These are phyloP conservation scores for Maccullochella peelii DNA, from an alignment of 2,113 vertebrate species.

Conservation along the genomic window DNA sequence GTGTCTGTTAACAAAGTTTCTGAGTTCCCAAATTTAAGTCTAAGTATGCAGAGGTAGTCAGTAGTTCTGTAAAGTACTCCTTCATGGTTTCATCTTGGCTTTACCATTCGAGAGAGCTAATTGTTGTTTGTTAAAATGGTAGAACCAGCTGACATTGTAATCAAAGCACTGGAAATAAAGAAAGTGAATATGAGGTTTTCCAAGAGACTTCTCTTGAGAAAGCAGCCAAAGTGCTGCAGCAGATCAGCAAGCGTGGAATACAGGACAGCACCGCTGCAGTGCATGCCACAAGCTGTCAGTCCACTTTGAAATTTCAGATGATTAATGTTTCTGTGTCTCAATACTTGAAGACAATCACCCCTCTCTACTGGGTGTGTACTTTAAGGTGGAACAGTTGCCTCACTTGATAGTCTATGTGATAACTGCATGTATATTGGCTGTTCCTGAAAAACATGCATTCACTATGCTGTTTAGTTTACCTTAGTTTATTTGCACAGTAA, in stretches of 20 bases:
- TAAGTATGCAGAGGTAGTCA: background rate
- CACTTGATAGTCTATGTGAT: background rate
- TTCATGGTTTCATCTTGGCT: background rate
- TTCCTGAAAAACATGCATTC: background rate
- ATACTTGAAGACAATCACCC: background rate
- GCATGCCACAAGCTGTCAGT: constrained; percentile 27
- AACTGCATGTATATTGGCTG: background rate
- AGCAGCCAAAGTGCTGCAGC: background rate
- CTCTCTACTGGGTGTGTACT: background rate
- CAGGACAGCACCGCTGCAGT: background rate
- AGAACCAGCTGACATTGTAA: constrained; percentile 24
- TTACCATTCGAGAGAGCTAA: constrained; percentile 6
- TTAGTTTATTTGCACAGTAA: background rate
- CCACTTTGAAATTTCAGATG: constrained; percentile 11
- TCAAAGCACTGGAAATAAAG: constrained; percentile 17
- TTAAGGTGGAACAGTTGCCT: background rate
- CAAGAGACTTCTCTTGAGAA: constrained; percentile 24
- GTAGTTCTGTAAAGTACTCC: background rate
- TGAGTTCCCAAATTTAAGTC: background rate
- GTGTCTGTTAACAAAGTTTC: background rate
- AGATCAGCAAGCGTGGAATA: constrained; percentile 20
- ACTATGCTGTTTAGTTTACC: background rate
- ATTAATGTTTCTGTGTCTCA: constrained; percentile 17
- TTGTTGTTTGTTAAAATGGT: constrained; percentile 33
- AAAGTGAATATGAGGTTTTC: constrained; percentile 36